Base-by-base conservation (phyloP, 2,888 invertebrate species). In the Crepidodera aurea region DNA sequence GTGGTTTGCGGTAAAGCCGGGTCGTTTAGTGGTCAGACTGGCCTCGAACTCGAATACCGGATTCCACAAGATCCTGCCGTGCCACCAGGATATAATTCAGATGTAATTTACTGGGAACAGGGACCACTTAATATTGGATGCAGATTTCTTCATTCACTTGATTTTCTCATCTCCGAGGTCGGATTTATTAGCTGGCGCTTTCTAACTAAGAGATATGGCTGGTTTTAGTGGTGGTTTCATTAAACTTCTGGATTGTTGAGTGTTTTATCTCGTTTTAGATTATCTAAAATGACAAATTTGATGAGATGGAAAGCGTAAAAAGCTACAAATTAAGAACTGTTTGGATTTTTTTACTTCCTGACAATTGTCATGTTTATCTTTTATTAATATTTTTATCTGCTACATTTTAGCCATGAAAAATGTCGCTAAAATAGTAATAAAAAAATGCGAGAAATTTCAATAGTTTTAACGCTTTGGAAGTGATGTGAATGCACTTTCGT, bases 1-100 rank as follows among this genome's bases (percentile, higher is more conserved):
- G 72, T 70, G 71, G 77, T 75, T 75, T 71, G 75, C 68, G 76
- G 75, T 70, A 71, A 75, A 75, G 72, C 74, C 65, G 71, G 74
- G 71, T 70, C 71, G 73, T 73, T 77, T 75, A 73, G 77, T 71
- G 78, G 77, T 77, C 78, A 77, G 70, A 65, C 66, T 57, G 69
- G 65, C 64, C 68, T 65, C 68, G 63, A 57, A 70, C 72, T 69
- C 64, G 37, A 57, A 69, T 67, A 70, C 66, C 58, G 54, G 72
- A 75, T 70, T 76, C 75, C 73, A 64, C 74, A 73, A 72, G 74
- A 73, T 73, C 71, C 68, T 60, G 68, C 69, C 63, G 55, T 61
- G 66, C 68, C 65, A 48, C 32, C 58, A 39, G 53, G 63, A 64
- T 56, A 67, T 69, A 68, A 71, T 70, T 71, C 66, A 67, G 60